Evolutionary conservation across 53 echinoderm and acorn worm genomes (phyloP), one percentile per base, ranked within the genome.

Genomic region (Henricia sp.): DNA sequence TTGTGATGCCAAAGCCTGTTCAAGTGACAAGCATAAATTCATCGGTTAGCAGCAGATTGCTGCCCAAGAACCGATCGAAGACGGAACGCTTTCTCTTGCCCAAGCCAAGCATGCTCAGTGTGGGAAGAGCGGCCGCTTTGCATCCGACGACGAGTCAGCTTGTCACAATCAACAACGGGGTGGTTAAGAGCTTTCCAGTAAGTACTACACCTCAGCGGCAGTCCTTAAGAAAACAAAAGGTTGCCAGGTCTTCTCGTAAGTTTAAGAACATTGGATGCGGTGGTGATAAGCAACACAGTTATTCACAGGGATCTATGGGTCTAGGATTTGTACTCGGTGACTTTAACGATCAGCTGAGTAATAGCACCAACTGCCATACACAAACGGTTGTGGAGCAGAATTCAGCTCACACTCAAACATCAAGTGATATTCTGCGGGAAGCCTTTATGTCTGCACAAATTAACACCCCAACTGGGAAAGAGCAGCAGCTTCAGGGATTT

Each of bases 381-480:
- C 80, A 80, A 64, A 80, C 80, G 1, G 48, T 80, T 43, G 48
- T 80, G 0, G 9, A 63, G 48, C 80, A 46, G 64, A 80, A 48
- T 80, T 46, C 80, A 1, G 80, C 80, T 16, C 80, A 80, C 44
- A 88, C 88, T n/a, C 88, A 88, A 43, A 88, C 88, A 32, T 52
- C 46, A 16, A 83, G 88, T 34, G 83, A 88, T 71, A 88, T 88
- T 38, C 62, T 88, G 28, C 56, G 54, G 19, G 63, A 82, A 48
- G 83, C 82, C 33, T 28, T 88, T 52, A 14, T 88, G 62, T 88
- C 72, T 1, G 83, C 82, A 57, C 69, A 88, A 20, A 88, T 88
- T 5, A 65, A 82, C 10, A 88, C 73, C 1, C 88, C 83, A n/a
- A 63, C 40, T 19, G 27, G 21, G 13, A 16, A 55, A 21, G 58